Conservation (phyloP, 2,113 vertebrate genomes). For the Pipa parva region DNA sequence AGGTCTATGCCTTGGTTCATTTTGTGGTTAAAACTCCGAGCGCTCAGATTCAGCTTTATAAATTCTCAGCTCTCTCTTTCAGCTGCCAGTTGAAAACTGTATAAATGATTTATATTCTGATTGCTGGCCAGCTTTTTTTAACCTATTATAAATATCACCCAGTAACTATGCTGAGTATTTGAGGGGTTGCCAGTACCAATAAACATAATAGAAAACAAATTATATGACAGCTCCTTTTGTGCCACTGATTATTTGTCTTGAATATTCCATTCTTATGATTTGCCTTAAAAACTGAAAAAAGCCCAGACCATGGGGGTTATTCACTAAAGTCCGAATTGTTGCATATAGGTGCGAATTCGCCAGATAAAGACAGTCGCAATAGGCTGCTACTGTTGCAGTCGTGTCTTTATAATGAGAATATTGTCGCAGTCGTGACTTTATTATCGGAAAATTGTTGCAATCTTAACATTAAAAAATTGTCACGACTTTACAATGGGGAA, state of each 20-base stretch:
- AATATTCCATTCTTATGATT: background rate
- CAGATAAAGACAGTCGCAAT: too few species aligned
- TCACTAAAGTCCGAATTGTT: too few species aligned
- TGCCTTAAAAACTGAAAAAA: background rate
- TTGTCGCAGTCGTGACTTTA: too few species aligned
- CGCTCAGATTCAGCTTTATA: slow-evolving; percentile 15
- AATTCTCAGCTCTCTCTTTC: slow-evolving; percentile 13
- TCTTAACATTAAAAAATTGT: too few species aligned
- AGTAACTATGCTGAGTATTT: background rate
- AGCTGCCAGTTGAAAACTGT: background rate
- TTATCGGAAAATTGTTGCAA: too few species aligned
- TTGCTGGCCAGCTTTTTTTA: background rate
- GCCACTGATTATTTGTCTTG: slow-evolving; percentile 9
- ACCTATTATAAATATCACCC: slow-evolving; percentile 5
- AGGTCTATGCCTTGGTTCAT: slow-evolving; percentile 18
- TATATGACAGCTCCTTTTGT: slow-evolving; percentile 1
- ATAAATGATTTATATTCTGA: slow-evolving; percentile 24
- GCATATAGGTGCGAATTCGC: too few species aligned
- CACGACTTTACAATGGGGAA: too few species aligned
- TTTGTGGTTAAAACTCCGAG: slow-evolving; percentile 26
- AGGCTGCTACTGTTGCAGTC: too few species aligned
- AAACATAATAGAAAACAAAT: background rate
- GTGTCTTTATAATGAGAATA: too few species aligned
- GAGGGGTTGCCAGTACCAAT: background rate
- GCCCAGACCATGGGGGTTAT: background rate